phyloP scores from a whole-genome alignment of 2,888 invertebrate species.

The Willowsia nigromaculata region DNA sequence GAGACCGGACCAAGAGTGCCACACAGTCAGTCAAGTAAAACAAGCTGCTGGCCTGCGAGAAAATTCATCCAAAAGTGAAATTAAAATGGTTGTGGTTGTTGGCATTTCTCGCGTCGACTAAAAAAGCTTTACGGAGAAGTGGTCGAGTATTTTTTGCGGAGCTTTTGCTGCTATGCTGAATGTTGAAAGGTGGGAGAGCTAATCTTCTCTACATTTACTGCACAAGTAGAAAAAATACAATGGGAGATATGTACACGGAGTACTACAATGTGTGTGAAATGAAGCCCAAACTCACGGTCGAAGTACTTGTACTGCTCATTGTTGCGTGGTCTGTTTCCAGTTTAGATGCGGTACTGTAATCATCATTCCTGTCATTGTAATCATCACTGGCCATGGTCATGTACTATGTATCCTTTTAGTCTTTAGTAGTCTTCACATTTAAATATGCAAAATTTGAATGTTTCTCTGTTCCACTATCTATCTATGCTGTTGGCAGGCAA shows the following conservation, averaged over 20 bases:
- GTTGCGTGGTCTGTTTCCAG: not conserved
- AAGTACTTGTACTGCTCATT: not conserved
- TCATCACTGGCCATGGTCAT: not conserved
- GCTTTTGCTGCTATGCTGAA: no score
- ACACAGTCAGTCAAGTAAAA: not conserved
- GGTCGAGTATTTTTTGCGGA: no score
- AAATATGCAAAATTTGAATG: no score
- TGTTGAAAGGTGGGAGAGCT: not conserved
- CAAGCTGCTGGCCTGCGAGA: not conserved
- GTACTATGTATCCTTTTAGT: no score
- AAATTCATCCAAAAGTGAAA: not conserved
- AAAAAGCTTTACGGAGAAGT: no score
- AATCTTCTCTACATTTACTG: not conserved
- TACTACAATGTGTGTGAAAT: not conserved
- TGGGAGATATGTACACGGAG: not conserved
- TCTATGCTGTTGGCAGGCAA: no score
- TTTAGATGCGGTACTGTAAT: not conserved
- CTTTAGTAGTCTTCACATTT: no score
- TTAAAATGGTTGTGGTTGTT: not conserved
- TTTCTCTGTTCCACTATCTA: no score
- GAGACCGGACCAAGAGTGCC: no score
- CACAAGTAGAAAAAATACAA: not conserved
- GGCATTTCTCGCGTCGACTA: not conserved
- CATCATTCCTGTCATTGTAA: conserved; percentile 9
- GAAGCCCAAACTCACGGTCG: not conserved